phyloP scores from a whole-genome alignment of 2,113 vertebrate species.

The Gobiocypris rarus region DNA sequence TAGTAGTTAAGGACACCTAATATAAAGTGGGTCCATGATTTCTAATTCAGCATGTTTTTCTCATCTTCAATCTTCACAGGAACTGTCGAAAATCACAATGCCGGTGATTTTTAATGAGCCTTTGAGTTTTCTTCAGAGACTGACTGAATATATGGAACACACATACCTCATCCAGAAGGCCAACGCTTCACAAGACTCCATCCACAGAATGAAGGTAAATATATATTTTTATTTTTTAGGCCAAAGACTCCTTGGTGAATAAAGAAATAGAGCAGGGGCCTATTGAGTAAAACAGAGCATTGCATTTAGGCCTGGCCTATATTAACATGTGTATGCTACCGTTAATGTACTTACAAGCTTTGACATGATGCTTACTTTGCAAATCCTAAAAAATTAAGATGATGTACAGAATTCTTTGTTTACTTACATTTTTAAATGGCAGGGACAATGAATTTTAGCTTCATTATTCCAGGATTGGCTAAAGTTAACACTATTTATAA shows the following conservation, averaged over 20 bases:
- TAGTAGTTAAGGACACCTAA: too few relatives aligned
- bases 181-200: conserved; percentile 82
- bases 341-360: not conserved
- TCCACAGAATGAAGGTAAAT: conserved; percentile 92
- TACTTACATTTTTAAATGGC: not conserved
- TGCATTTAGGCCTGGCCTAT: not conserved
- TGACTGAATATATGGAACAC: conserved; percentile 98
- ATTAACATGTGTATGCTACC: not conserved
- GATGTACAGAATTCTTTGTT: not conserved
- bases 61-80: conserved; percentile 72
- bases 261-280: not conserved
- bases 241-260: not conserved
- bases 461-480: not conserved
- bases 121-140: conserved; percentile 93
- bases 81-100: conserved; percentile 98
- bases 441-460: not conserved
- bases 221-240: not conserved
- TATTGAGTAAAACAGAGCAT: not conserved
- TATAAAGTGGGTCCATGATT: too few relatives aligned
- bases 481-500: too few relatives aligned
- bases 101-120: conserved; percentile 97
- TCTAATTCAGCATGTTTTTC: not conserved
- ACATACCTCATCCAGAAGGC: conserved; percentile 98
- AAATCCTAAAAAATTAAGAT: not conserved
- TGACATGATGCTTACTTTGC: not conserved